Percentiles rank a stretch among this genome's conserved stretches.
Evolutionary conservation across 2,113 vertebrate genomes (phyloP).

Genomic region (Ochotona princeps): DNA sequence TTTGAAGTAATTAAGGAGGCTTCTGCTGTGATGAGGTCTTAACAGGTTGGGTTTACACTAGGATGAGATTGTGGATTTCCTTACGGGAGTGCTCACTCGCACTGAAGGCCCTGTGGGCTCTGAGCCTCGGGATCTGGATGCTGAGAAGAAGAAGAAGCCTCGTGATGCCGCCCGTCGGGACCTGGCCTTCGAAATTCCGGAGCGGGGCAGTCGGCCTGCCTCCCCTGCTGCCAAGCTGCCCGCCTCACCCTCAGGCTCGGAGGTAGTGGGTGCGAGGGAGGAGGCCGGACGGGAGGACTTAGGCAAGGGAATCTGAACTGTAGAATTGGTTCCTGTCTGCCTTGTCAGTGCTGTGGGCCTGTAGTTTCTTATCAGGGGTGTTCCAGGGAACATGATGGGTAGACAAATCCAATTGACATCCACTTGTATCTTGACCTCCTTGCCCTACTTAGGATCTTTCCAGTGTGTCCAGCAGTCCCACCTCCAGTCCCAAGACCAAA

Average conservation of each 20-base stretch:
- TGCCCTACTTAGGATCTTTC: constrained; percentile 91
- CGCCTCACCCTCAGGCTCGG: constrained; percentile 94
- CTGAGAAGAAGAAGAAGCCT: constrained; percentile 93
- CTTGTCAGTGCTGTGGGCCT: not conserved
- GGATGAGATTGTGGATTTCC: constrained; percentile 98
- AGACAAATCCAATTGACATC: not conserved
- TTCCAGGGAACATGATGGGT: not conserved
- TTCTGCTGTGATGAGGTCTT: not conserved
- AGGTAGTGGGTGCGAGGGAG: constrained; percentile 83
- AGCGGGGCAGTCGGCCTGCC: constrained; percentile 91
- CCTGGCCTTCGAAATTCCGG: constrained; percentile 91
- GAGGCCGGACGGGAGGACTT: not conserved
- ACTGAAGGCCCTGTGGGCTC: constrained; percentile 90
- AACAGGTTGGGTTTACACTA: constrained; percentile 64
- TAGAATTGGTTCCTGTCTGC: not conserved
- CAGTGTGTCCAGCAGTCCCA: constrained; percentile 97
- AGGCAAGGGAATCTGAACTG: not conserved
- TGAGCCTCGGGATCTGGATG: constrained; percentile 94
- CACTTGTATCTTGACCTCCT: constrained; percentile 9
- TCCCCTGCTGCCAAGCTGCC: constrained; percentile 93
- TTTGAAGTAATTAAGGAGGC: not conserved
- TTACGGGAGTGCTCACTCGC: constrained; percentile 93
- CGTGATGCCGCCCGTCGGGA: constrained; percentile 89
- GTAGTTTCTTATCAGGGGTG: not conserved
- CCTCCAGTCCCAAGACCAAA: constrained; percentile 97